phyloP scores from a whole-genome alignment of 2,797 vertebrate genomes.

The Ctenochaetus hawaiiensis region DNA sequence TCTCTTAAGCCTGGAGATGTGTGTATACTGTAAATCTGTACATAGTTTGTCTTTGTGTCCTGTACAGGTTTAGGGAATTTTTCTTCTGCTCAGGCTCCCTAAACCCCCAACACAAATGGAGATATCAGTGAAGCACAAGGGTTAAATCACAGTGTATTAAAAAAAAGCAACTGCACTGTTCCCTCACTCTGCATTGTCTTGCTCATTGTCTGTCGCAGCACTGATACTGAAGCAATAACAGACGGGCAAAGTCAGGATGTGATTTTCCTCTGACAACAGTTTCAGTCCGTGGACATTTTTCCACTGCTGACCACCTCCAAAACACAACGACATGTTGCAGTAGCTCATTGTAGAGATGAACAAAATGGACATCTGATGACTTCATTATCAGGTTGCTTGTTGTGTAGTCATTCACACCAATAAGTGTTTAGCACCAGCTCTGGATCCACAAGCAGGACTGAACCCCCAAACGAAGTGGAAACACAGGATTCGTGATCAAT shows the following conservation, averaged over 20 bases:
- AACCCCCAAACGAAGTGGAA: conserved; percentile 40
- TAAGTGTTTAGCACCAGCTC: conserved; percentile 47
- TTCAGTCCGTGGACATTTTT: conserved; percentile 32
- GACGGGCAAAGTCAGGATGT: conserved; percentile 33
- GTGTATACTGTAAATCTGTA: conserved; percentile 56
- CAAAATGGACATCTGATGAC: conserved; percentile 36
- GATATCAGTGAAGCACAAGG: conserved; percentile 39
- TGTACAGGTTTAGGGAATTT: conserved; percentile 33
- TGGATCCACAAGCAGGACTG: conserved; percentile 31
- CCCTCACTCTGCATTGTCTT: conserved; percentile 23
- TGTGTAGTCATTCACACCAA: conserved; percentile 44
- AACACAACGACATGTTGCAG: conserved; percentile 14
- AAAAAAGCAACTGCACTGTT: conserved; percentile 31
- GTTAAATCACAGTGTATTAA: conserved; percentile 50
- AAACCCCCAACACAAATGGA: conserved; percentile 45
- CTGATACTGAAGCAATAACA: conserved; percentile 50
- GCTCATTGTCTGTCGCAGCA: conserved; percentile 48
- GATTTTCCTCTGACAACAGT: conserved; percentile 36
- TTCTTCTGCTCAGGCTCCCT: conserved; percentile 45
- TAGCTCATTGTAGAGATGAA: conserved; percentile 16
- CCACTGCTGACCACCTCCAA: conserved; percentile 41
- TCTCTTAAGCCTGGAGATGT: conserved; percentile 43
- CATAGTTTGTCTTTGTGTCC: conserved; percentile 58
- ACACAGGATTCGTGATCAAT: conserved; percentile 25
- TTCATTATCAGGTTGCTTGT: conserved; percentile 54